Evolutionary conservation across 2,888 invertebrate genomes (phyloP).

Genomic region (Eudasyphora cyanicolor): DNA sequence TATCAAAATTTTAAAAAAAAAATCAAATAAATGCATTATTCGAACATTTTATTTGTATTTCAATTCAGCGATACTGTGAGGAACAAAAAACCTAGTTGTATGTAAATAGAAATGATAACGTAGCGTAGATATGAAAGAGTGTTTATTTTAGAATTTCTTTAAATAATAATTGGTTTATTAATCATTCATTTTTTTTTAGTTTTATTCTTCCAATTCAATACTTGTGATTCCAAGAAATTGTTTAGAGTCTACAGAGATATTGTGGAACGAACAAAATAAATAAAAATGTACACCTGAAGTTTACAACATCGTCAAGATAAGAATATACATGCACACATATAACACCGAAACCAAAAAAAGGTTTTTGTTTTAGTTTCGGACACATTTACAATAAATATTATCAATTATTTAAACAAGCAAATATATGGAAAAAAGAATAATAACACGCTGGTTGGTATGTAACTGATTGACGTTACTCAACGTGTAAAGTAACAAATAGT

Average conservation of each 20-base stretch:
- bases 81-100: not conserved
- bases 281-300: slow-evolving; percentile 1
- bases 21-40: slow-evolving; percentile 30
- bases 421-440: not conserved
- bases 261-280: not conserved
- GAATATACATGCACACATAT: not conserved
- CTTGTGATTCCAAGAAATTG: not conserved
- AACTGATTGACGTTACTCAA: too few relatives aligned
- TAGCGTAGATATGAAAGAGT: not conserved
- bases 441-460: not conserved
- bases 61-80: not conserved
- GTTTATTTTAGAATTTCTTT: slow-evolving; percentile 18
- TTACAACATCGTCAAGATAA: slow-evolving; percentile 3
- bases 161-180: slow-evolving; percentile 39
- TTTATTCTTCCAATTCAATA: not conserved
- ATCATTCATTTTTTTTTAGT: slow-evolving; percentile 14
- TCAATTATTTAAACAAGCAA: slow-evolving; percentile 31
- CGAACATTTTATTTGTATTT: not conserved
- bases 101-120: slow-evolving; percentile 29
- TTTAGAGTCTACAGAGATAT: not conserved
- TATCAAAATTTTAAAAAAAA: not conserved
- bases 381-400: slow-evolving; percentile 4
- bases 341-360: not conserved
- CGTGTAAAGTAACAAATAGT: too few relatives aligned
- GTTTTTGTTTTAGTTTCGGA: not conserved